Evolutionary conservation across 2,797 vertebrate genomes (phyloP), one percentile per base, ranked within the genome.

Genomic region (Sternarchorhynchus goeldii): DNA sequence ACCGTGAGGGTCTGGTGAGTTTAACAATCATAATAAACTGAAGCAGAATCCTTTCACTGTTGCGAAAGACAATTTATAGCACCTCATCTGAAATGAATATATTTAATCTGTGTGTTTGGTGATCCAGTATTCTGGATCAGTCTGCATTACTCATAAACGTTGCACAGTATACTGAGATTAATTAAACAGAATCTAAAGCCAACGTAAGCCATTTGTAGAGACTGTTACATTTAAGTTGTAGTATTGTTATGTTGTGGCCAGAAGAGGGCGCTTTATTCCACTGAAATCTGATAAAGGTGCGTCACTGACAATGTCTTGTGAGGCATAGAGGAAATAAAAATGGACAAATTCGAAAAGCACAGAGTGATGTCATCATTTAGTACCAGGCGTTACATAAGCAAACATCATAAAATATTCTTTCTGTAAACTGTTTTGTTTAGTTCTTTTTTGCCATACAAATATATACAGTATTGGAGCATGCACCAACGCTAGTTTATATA

Each of bases 221-320:
- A 77, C 59, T 72, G 60, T 75, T 77, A 36, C 45, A n/a, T 64
- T 78, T 31, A 56, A 63, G 67, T 66, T 39, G 64, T 57, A 76
- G 55, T 25, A 70, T 53, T 82, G 76, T 63, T 32, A 39, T 59
- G 39, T 31, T 60, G 29, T 63, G 73, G 71, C 56, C 84, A 56
- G 32, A 58, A 81, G 84, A 72, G 79, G 81, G 73, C 81, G 79
- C 81, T 66, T 34, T 41, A 85, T 76, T 32, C 79, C 69, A 79
- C 63, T 79, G 71, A 79, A 81, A 77, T 20, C 25, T 25, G 4
- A 65, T 6, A 76, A 66, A 45, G 36, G 8, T 21, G 55, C 53
- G 36, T 2, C 14, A 58, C 16, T 68, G 77, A 79, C 77, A 80
- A 75, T 71, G 77, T 75, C 55, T 66, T 66, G 36, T n/a, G 39